Percentiles rank a stretch among this genome's conserved stretches.
Conservation (phyloP, 2,797 vertebrate genomes). For the Moxostoma hubbsi region DNA sequence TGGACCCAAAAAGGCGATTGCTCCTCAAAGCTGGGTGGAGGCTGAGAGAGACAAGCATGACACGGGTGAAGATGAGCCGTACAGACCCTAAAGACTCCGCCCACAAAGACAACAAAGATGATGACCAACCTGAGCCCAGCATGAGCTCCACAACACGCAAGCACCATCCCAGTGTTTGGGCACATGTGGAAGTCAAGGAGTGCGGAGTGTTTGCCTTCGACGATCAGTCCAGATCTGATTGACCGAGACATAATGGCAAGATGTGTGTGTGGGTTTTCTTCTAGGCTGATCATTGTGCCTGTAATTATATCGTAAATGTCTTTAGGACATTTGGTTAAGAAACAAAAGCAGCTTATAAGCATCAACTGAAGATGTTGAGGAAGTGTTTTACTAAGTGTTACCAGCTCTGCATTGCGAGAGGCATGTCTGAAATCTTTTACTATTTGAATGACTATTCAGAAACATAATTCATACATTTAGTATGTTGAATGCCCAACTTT, state of each 20-base stretch:
- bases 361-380: background rate
- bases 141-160: conserved; percentile 52
- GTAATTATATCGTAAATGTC: conserved; percentile 5
- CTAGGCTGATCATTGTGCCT: background rate
- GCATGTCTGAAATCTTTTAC: background rate
- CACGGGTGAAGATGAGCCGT: conserved; percentile 81
- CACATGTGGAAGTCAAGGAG: background rate
- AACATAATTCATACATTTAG: conserved; percentile 18
- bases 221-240: background rate
- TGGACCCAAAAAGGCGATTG: conserved; percentile 93
- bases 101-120: conserved; percentile 69
- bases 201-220: background rate
- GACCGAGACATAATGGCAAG: background rate
- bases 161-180: background rate
- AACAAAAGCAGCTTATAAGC: background rate
- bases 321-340: conserved; percentile 5
- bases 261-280: background rate
- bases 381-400: background rate
- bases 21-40: conserved; percentile 92
- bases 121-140: conserved; percentile 69
- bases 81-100: conserved; percentile 64
- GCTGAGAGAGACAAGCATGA: conserved; percentile 91
- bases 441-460: background rate
- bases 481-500: background rate
- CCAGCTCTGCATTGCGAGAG: background rate